phyloP scores from a whole-genome alignment of 2,797 vertebrate species.

The Coreius guichenoti region DNA sequence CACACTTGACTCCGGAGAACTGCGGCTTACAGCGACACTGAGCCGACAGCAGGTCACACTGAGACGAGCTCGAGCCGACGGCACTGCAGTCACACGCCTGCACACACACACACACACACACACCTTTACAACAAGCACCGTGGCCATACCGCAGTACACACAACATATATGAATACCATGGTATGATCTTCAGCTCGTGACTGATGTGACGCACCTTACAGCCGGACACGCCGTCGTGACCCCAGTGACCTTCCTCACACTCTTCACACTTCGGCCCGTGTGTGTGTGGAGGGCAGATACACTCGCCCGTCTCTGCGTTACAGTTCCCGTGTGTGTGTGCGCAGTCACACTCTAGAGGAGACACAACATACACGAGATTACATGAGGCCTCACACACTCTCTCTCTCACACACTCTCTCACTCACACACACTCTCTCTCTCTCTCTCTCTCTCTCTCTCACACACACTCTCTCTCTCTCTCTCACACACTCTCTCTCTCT shows the following conservation, averaged over 20 bases:
- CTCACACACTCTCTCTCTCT: too few species aligned
- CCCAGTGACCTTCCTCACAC: conserved; percentile 86
- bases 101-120: conserved; percentile 11
- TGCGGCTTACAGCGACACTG: conserved; percentile 82
- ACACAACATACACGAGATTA: neutral
- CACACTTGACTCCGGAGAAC: conserved; percentile 82
- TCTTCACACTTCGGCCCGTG: conserved; percentile 81
- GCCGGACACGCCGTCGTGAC: conserved; percentile 78
- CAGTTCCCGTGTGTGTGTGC: conserved; percentile 88
- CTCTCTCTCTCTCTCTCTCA: fast-evolving
- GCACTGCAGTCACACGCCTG: conserved; percentile 87
- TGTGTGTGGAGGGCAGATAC: conserved; percentile 89
- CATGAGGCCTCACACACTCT: neutral
- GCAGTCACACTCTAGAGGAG: conserved; percentile 85
- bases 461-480: too few species aligned
- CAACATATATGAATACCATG: neutral
- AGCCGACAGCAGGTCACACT: conserved; percentile 82
- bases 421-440: too few species aligned
- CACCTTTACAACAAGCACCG: neutral
- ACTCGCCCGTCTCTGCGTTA: conserved; percentile 82
- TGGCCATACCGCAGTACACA: neutral
- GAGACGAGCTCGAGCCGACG: conserved; percentile 77
- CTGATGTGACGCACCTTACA: conserved; percentile 84
- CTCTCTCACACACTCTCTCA: neutral
- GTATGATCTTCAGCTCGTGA: neutral